These are phyloP conservation scores for Echinometra lucunter DNA, from an alignment of 53 echinoderm and acorn worm genomes.

Conservation along the genomic window DNA sequence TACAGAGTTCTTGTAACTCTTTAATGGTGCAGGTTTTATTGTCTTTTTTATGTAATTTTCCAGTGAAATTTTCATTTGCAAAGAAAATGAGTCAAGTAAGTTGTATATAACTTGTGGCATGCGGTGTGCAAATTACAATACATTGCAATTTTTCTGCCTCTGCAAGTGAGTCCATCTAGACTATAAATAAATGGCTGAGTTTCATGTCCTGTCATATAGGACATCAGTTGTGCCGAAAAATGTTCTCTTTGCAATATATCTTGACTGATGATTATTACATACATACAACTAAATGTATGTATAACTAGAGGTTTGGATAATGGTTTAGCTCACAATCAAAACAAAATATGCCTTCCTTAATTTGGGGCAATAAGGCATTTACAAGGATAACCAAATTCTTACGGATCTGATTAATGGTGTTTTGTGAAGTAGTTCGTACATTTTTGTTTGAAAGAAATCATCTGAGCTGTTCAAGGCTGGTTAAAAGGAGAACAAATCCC, in stretches of 20 bases:
- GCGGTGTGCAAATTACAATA: not conserved
- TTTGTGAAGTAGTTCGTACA: not conserved
- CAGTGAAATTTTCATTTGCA: not conserved
- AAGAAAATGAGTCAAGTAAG: not conserved
- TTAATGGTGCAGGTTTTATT: not conserved
- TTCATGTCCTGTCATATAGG: not conserved
- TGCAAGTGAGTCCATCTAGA: not conserved
- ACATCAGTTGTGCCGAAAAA: not conserved
- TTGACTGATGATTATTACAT: not conserved
- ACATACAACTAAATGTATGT: not conserved
- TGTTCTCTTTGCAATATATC: not conserved
- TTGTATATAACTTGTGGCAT: not conserved
- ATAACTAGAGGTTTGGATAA: not conserved
- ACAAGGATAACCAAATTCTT: no score
- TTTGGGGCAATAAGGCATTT: no score
- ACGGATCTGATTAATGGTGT: not conserved
- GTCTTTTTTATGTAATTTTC: not conserved
- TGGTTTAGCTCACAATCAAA: no score
- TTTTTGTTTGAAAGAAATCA: no score
- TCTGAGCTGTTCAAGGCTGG: not conserved
- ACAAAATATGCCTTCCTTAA: no score
- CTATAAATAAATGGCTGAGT: not conserved
- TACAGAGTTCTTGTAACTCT: no score
- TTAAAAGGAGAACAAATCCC: not conserved
- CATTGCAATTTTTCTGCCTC: not conserved